These are phyloP conservation scores for Synergus gifuensis DNA, from an alignment of 2,888 invertebrate genomes.

Conservation along the genomic window DNA sequence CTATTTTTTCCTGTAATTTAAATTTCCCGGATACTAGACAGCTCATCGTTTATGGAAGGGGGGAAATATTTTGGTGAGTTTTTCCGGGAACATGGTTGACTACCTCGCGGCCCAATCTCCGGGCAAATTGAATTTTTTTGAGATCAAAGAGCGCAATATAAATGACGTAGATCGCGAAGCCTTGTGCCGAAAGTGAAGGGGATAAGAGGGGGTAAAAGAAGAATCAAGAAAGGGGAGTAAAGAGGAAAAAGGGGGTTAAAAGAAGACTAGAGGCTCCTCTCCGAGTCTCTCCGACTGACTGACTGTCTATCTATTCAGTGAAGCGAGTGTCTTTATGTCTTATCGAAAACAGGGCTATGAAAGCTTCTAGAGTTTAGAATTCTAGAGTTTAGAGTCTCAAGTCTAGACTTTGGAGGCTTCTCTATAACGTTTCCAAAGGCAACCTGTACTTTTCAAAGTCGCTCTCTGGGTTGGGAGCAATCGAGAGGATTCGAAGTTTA, in stretches of 20 bases:
- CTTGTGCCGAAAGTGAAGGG: constrained; percentile 38
- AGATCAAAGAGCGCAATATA: constrained; percentile 73
- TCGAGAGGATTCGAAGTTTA: constrained; percentile 53
- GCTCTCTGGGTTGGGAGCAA: constrained; percentile 38
- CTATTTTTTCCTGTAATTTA: not conserved
- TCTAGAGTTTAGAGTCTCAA: not conserved
- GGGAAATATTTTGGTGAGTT: constrained; percentile 50
- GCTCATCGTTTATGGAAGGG: constrained; percentile 13
- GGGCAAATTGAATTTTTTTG: constrained; percentile 74
- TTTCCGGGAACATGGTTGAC: constrained; percentile 63
- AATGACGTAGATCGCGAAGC: constrained; percentile 50
- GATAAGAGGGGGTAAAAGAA: constrained; percentile 4
- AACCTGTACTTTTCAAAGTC: constrained; percentile 54
- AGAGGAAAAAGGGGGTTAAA: constrained; percentile 20
- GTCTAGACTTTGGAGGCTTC: constrained; percentile 46
- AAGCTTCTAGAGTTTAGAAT: not conserved
- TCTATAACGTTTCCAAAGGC: constrained; percentile 43
- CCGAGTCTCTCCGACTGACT: constrained; percentile 41
- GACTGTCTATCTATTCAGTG: constrained; percentile 47
- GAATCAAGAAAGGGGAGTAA: not conserved
- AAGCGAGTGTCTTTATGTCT: constrained; percentile 14
- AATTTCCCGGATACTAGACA: not conserved
- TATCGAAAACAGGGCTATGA: constrained; percentile 29
- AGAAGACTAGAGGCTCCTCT: constrained; percentile 1
- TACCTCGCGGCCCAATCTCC: constrained; percentile 71